Base-by-base conservation (phyloP, 2,888 invertebrate genomes). In the Brachyptera putata region DNA sequence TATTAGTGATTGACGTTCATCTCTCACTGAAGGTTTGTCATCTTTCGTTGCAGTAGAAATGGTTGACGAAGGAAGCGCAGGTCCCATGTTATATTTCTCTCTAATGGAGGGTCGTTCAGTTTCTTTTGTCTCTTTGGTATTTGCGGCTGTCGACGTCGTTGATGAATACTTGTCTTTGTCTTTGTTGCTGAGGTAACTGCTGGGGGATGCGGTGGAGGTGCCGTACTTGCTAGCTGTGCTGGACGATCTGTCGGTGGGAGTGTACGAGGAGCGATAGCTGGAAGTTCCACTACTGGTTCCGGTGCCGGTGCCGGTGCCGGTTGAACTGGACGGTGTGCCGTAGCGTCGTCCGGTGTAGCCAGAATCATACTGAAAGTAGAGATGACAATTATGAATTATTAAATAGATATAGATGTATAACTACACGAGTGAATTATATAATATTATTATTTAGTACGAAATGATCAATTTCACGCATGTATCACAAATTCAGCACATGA, bases 141-240 rank as follows among this genome's bases (percentile, higher is more conserved):
- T 9, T 43, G 43, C 24, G n/a, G 46, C 4, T 21, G 46, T 1
- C 16, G 46, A 3, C 14, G 57, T 18, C 57, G 57, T 26, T 34
- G 57, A 43, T 39, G 37, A 13, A 24, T 43, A 24, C 46, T 48
- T 43, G 14, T 57, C 57, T 13, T 37, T 48, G 58, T 46, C 48
- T 41, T 58, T 58, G 49, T 7, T 37, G 55, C 41, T 53, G 50
- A 57, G 55, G 55, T 60, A 63, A 43, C 63, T 58, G 55, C 60
- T 53, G 39, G 25, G 22, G 7, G 50, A 26, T 7, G 50, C 11
- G 7, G 46, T 14, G 25, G 58, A 30, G 36, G 37, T 14, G 39
- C 21, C 22, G 37, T 37, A 53, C 13, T 36, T 39, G 25, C 53
- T 36, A 39, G 36, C 49, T 21, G 58, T 36, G 14, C 3, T n/a